Evolutionary conservation across 2,888 invertebrate species (phyloP), one percentile per base, ranked within the genome.

Genomic region (Perizoma flavofasciatum): DNA sequence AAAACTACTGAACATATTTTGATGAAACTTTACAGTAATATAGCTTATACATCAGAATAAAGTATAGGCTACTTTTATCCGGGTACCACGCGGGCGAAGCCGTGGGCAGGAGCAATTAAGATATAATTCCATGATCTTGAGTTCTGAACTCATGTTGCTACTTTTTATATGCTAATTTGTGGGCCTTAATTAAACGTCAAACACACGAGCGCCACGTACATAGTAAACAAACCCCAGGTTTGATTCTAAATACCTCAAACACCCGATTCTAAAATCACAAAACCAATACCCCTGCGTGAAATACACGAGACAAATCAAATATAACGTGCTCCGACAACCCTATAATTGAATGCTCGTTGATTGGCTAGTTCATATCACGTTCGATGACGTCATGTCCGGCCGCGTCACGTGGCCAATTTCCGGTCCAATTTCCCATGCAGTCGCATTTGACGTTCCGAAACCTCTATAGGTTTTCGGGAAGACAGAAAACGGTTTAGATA

Each of bases 321-420:
- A 61, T 68, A 71, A 71, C 70, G 66, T 65, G 64, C 61, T 65
- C 61, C 67, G 67, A 70, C 73, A 72, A 64, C 74, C 69, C 76
- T 72, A 68, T 86, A 88, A 89, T 88, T 86, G 83, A 89, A 88
- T 83, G 75, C 73, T 67, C 74, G 65, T 77, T 83, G 88, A 89
- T 90, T 89, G 88, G 87, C 84, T 81, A 82, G 85, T 85, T 82
- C 83, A 77, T 81, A 82, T 83, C 82, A 81, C 79, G 78, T 77
- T 75, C 81, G 81, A 85, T 86, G 85, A 85, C 84, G 85, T 79
- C 81, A 79, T 78, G 75, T 85, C 88, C 87, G 84, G 81, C 73
- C 77, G 73, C 78, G 86, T 83, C 86, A 85, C 84, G 82, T 86
- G 84, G 80, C 78, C 85, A 82, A 90, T 90, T 89, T 91, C 90